Base-by-base conservation (phyloP, 2,113 vertebrate species). In the Pelecanoides urinatrix region DNA sequence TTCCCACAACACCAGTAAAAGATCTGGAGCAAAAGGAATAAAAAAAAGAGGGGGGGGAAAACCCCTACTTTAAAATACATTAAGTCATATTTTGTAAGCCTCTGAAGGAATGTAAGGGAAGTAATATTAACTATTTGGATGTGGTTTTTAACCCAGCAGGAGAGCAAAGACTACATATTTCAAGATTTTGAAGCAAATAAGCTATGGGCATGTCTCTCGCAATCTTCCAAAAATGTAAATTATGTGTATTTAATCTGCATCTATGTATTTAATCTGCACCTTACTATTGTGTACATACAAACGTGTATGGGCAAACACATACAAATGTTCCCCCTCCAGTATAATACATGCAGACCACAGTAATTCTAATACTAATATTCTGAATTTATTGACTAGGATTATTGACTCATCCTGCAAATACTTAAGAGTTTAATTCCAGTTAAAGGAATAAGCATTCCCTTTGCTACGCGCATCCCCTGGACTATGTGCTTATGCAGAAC, bases 31-130 rank as follows among this genome's bases (percentile, higher is more conserved):
- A 94, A 86, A 86, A 85, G 22, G 14, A 90, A 72, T 21, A n/a
- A 65, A 70, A 86, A 61, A 47, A 68, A 44, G 6, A 47, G 16
- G 1, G 25, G 5, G 16, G 32, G 8, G 44, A 44, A 65, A 58
- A 26, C 6, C 2, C 27, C 50, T 76, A 62, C 42, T 96, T 95
- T 63, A 95, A 92, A 71, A 90, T 87, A 68, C 36, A 82, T 65
- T 72, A 92, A 91, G 67, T 45, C 3, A 3, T 67, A 83, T 68
- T 92, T 95, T 92, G 80, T 83, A 87, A 91, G 52, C 47, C 88
- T 90, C 88, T 84, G 84, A 93, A 97, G 83, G 88, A 93, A 94
- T 23, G 61, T 90, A 90, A 92, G 47, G 13, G 56, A 85, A 92
- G 55, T 73, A 91, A 72, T 89, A 95, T 49, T 92, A 92, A 81